These are phyloP conservation scores for Rhadinocentrus ornatus DNA, from an alignment of 2,797 vertebrate species.

Conservation along the genomic window DNA sequence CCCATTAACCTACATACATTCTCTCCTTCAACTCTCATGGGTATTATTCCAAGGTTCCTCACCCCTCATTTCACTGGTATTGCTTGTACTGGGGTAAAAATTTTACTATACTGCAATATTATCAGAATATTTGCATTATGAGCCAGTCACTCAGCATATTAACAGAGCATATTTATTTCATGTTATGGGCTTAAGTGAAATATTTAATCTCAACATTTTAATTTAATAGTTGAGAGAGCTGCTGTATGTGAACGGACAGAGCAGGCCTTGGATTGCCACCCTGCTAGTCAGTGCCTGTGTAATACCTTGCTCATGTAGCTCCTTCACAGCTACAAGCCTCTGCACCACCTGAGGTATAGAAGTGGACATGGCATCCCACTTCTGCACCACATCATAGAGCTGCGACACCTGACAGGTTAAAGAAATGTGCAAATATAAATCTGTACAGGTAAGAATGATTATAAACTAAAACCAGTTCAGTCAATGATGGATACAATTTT, in stretches of 20 bases:
- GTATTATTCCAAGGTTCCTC: conserved; percentile 63
- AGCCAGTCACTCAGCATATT: conserved; percentile 22
- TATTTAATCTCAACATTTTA: conserved; percentile 4
- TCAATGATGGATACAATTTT: background rate
- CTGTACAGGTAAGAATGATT: background rate
- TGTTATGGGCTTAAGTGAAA: background rate
- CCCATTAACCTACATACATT: conserved; percentile 62
- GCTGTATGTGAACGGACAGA: background rate
- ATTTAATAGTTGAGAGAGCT: background rate
- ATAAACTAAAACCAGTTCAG: background rate
- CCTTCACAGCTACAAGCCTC: conserved; percentile 89
- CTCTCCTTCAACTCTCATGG: conserved; percentile 68
- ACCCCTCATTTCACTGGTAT: conserved; percentile 45
- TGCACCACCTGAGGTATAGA: conserved; percentile 92
- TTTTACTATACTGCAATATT: conserved; percentile 28
- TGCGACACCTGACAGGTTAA: conserved; percentile 85
- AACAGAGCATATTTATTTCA: conserved; percentile 11
- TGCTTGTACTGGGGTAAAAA: conserved; percentile 22
- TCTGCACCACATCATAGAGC: conserved; percentile 90
- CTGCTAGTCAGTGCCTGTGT: background rate
- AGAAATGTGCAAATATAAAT: background rate
- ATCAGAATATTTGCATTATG: conserved; percentile 36
- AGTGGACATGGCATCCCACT: conserved; percentile 90
- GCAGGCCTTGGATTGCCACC: background rate
- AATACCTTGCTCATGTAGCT: conserved; percentile 94